A percentile compares a stretch with the other conserved stretches of the same genome.
Conservation (phyloP, 2,888 invertebrate species). For the Melinaea marsaeus region DNA sequence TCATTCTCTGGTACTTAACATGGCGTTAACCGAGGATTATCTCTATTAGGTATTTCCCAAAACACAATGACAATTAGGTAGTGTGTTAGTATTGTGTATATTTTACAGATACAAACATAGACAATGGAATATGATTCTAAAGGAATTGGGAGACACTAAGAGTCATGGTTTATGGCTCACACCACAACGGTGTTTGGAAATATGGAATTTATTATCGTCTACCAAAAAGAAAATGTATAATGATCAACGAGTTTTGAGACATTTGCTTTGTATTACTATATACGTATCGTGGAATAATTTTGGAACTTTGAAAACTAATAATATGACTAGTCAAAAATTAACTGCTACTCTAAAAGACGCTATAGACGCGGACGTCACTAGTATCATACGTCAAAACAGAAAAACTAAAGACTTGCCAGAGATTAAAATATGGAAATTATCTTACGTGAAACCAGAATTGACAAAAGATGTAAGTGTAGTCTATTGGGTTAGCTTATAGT, state of each 20-base stretch:
- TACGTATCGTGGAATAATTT: conserved; percentile 41
- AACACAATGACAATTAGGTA: too few species aligned
- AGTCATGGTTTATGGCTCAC: conserved; percentile 53
- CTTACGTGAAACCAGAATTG: conserved; percentile 55
- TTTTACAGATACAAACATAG: conserved; percentile 55
- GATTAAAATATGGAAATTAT: conserved; percentile 38
- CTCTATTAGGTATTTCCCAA: too few species aligned
- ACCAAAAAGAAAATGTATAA: conserved; percentile 45
- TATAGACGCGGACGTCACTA: conserved; percentile 47
- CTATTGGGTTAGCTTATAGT: not conserved
- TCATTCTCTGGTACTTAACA: too few species aligned
- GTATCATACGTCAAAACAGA: conserved; percentile 45
- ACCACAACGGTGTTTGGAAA: conserved; percentile 52
- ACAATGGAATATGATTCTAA: conserved; percentile 61
- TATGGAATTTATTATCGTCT: conserved; percentile 55
- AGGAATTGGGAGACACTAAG: conserved; percentile 51
- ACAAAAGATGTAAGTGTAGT: conserved; percentile 35
- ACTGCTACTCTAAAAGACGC: conserved; percentile 45
- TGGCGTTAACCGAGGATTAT: too few species aligned
- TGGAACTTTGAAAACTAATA: conserved; percentile 17
- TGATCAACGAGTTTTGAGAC: conserved; percentile 46
- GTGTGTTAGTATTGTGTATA: too few species aligned
- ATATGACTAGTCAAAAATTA: conserved; percentile 16
- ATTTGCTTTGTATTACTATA: conserved; percentile 52
- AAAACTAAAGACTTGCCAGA: conserved; percentile 31